Percentiles rank a stretch among this genome's conserved stretches.
These are phyloP conservation scores for Bombyx mori DNA, from an alignment of 1,140 invertebrate species.

Conservation along the genomic window ASM3026992v2 NC_085114.1:9799001-9799500, in stretches of 20 bases:
- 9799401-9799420: slow-evolving; percentile 12
- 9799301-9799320: slow-evolving; percentile 41
- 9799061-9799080: no score
- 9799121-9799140: no score
- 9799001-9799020: no score
- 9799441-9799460: no score
- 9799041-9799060: no score
- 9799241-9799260: slow-evolving; percentile 44
- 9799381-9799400: slow-evolving; percentile 16
- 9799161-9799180: no score
- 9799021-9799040: no score
- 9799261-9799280: slow-evolving; percentile 27
- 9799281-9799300: slow-evolving; percentile 39
- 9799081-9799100: no score
- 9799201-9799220: slow-evolving; percentile 34
- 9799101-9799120: no score
- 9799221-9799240: slow-evolving; percentile 28
- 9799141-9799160: no score
- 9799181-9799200: slow-evolving; percentile 17
- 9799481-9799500: no score
- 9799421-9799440: slow-evolving; percentile 1
- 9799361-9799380: slow-evolving; percentile 20
- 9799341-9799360: slow-evolving; percentile 29
- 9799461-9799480: no score
- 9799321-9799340: slow-evolving; percentile 34